These are phyloP conservation scores for Actinostola sp. DNA, from an alignment of 92 coral and sea anemone species.

Conservation along the genomic window DNA sequence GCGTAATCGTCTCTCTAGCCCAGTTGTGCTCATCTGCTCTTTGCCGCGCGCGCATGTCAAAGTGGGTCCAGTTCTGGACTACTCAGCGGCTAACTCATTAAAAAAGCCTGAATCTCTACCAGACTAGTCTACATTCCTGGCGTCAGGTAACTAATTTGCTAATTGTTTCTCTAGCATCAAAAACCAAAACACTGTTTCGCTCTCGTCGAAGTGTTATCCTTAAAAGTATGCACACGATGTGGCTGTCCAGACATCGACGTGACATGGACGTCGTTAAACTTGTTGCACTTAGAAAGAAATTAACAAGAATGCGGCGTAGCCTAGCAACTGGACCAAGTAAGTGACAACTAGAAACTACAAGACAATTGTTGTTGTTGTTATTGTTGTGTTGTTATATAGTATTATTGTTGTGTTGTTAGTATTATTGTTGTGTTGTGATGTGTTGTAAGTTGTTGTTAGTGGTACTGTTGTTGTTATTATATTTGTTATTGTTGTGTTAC, in stretches of 20 bases:
- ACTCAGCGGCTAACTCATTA: too few relatives aligned
- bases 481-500: too few relatives aligned
- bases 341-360: too few relatives aligned
- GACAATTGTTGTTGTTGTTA: too few relatives aligned
- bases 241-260: conserved; percentile 31
- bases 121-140: not conserved
- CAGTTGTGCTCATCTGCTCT: too few relatives aligned
- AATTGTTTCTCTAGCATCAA: not conserved
- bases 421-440: not conserved
- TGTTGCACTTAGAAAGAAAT: conserved; percentile 22
- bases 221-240: conserved; percentile 36
- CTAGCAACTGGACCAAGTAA: conserved; percentile 41
- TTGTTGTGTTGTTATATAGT: too few relatives aligned
- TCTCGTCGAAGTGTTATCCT: conserved; percentile 40
- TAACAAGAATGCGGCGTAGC: conserved; percentile 41
- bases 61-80: too few relatives aligned
- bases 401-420: not conserved
- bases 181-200: conserved; percentile 16
- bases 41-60: too few relatives aligned
- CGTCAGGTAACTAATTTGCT: not conserved
- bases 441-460: too few relatives aligned
- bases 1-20: too few relatives aligned
- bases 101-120: too few relatives aligned
- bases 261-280: conserved; percentile 23
- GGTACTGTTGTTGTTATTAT: too few relatives aligned